These are phyloP conservation scores for Pagetopsis macropterus DNA, from an alignment of 2,797 vertebrate species.

Conservation along the genomic window DNA sequence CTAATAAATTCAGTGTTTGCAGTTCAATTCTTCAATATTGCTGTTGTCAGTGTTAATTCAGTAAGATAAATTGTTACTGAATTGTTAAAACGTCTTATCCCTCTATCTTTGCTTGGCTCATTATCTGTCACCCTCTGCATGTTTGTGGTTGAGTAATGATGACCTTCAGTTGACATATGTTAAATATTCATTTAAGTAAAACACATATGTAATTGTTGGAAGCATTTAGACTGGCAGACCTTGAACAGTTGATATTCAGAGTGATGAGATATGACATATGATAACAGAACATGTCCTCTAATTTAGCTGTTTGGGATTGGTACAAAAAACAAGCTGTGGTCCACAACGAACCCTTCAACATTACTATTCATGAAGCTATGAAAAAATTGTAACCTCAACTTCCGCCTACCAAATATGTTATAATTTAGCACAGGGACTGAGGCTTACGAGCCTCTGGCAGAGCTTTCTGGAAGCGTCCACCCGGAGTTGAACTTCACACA, in stretches of 20 bases:
- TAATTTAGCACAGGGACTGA: constrained; percentile 44
- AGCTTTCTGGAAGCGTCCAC: constrained; percentile 63
- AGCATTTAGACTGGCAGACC: background rate
- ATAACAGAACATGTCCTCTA: constrained; percentile 14
- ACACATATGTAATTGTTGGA: constrained; percentile 28
- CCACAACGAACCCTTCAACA: constrained; percentile 2
- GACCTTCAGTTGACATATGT: constrained; percentile 44
- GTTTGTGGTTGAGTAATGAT: constrained; percentile 30
- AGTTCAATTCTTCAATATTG: background rate
- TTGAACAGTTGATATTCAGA: constrained; percentile 1
- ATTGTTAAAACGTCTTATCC: too few relatives aligned
- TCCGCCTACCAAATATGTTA: constrained; percentile 44
- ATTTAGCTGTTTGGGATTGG: constrained; percentile 22
- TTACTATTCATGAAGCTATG: constrained; percentile 32
- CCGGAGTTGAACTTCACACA: constrained; percentile 70
- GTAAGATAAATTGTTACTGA: background rate
- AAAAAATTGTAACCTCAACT: constrained; percentile 36
- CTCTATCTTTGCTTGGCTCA: constrained; percentile 35
- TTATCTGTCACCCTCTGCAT: constrained; percentile 38
- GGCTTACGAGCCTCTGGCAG: constrained; percentile 61
- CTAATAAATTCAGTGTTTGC: background rate
- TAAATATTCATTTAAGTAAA: constrained; percentile 20
- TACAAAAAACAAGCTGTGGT: constrained; percentile 12
- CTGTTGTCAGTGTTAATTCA: background rate
- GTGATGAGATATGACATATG: background rate